These are phyloP conservation scores for Leptinotarsa rubiginosa DNA, from an alignment of 2,888 invertebrate genomes.

Conservation along the genomic window DNA sequence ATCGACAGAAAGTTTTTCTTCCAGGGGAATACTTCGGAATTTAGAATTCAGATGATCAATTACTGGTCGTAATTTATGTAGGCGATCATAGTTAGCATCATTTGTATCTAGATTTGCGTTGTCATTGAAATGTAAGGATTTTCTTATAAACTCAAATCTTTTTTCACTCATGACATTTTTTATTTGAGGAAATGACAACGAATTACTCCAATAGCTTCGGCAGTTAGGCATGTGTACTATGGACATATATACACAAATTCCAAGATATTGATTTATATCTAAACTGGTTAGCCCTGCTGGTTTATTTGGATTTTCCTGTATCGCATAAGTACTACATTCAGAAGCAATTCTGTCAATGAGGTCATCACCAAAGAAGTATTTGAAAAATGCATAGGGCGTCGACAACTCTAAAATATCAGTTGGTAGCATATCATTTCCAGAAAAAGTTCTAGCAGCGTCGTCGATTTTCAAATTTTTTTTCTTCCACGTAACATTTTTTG, in stretches of 20 bases:
- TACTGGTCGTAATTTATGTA: conserved; percentile 2
- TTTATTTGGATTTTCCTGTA: conserved; percentile 20
- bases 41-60: conserved; percentile 1
- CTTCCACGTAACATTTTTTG: conserved; percentile 19
- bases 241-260: conserved; percentile 17
- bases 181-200: conserved; percentile 19
- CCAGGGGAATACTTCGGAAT: neutral
- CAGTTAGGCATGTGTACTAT: conserved; percentile 22
- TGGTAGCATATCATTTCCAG: conserved; percentile 18
- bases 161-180: conserved; percentile 19
- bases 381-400: conserved; percentile 12
- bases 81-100: conserved; percentile 6
- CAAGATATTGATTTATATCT: conserved; percentile 15
- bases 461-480: conserved; percentile 20
- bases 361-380: conserved; percentile 18
- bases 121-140: conserved; percentile 17
- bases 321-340: conserved; percentile 16
- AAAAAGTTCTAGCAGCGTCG: conserved; percentile 17
- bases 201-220: conserved; percentile 12
- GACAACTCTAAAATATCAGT: conserved; percentile 23
- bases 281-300: conserved; percentile 18
- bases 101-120: conserved; percentile 1
- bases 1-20: conserved; percentile 4
- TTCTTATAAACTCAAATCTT: conserved; percentile 21
- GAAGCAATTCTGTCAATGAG: conserved; percentile 7